Evolutionary conservation across 2,888 invertebrate genomes (phyloP), one percentile per base, ranked within the genome.

Genomic region (Drosophila diplacantha): DNA sequence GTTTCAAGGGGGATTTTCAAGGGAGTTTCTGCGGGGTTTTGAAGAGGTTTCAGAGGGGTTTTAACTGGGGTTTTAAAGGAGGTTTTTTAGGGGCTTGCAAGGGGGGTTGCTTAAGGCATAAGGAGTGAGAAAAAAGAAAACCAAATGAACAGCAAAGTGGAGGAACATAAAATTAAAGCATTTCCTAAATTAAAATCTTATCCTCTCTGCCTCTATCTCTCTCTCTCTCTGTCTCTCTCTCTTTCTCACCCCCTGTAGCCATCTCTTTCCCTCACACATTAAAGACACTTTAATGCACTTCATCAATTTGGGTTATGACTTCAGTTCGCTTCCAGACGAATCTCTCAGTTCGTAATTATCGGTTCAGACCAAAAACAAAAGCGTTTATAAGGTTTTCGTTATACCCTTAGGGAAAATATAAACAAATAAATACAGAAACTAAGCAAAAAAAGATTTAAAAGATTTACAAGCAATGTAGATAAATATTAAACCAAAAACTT

Each of bases 201-300:
- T 51, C 56, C n/a, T 24, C 7, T 16, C 5, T n/a, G 24, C 8
- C 0, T 12, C 18, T n/a, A n/a, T 24, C 5, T 22, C 7, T 22
- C 54, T 7, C 0, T 52, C 56, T 39, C 57, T 3, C n/a, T n/a
- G n/a, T n/a, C n/a, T 22, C 53, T 9, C 0, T 39, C 56, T 39
- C 57, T 22, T 11, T 35, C 29, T 8, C 2, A 3, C 26, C 1
- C 5, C 6, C n/a, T 26, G 5, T 14, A 5, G 3, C 34, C 54
- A 5, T 37, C 54, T 55, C 54, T 54, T 24, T 22, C 18, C 29
- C 18, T 26, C 73, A 67, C 84, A 75, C 81, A 74, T 81, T 84
- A 77, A 84, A 82, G 75, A 84, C 85, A 83, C 86, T 82, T 85
- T 75, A 85, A 86, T 77, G 73, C 73, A 76, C 71, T 76, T 81